A percentile compares a stretch with the other conserved stretches of the same genome.
phyloP scores from a whole-genome alignment of 2,113 vertebrate genomes.

The Lamprotornis superbus region DNA sequence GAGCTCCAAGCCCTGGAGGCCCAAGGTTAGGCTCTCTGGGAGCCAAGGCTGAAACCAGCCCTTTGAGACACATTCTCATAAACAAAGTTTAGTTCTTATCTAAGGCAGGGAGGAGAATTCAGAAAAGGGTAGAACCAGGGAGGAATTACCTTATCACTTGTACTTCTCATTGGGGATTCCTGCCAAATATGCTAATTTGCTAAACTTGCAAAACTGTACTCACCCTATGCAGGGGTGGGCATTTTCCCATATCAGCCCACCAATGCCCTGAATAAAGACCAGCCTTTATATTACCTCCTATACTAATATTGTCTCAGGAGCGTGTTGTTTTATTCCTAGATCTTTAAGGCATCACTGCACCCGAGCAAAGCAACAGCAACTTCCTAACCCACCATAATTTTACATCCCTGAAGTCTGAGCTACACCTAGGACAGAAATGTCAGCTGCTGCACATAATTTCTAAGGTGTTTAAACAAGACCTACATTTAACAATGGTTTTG shows the following conservation, averaged over 20 bases:
- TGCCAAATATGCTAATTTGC: neutral
- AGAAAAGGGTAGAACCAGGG: neutral
- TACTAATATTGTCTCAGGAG: neutral
- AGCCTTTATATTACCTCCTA: neutral
- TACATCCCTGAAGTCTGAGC: neutral
- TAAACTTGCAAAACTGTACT: neutral
- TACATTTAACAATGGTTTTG: neutral
- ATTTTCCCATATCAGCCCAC: neutral
- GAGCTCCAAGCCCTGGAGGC: neutral
- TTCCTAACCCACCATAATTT: neutral
- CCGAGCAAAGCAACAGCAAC: accelerated
- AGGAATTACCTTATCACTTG: neutral
- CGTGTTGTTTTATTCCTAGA: neutral
- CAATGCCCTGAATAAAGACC: neutral
- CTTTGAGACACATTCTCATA: neutral
- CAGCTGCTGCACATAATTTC: neutral
- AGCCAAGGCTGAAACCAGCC: neutral
- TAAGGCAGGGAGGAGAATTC: neutral
- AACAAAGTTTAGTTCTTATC: neutral
- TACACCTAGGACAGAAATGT: neutral
- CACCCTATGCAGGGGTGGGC: neutral
- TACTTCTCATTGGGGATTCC: neutral
- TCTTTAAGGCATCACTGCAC: neutral
- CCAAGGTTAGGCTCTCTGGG: neutral
- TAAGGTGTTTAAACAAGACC: neutral